phyloP scores from a whole-genome alignment of 2,797 vertebrate species.

The Spinus pinus region DNA sequence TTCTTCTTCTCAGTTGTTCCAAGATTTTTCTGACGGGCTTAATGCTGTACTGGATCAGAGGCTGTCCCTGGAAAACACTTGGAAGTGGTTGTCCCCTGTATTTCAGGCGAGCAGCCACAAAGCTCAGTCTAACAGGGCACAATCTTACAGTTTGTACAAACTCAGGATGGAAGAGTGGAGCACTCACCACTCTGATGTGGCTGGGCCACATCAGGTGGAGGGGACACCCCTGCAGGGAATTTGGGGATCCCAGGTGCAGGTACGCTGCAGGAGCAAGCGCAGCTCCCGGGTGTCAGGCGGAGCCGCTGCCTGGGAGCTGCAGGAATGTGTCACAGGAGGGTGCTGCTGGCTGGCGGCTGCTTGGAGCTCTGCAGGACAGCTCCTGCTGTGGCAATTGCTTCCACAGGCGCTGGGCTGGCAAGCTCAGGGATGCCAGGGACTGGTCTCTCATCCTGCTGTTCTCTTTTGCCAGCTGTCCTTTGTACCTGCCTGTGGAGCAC shows the following conservation, averaged over 20 bases:
- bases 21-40: neutral
- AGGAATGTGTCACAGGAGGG: neutral
- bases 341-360: constrained; percentile 8
- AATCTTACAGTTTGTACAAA: constrained; percentile 72
- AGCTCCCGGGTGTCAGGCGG: neutral
- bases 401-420: neutral
- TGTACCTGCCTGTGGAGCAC: neutral
- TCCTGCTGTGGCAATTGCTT: neutral
- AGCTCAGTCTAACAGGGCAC: constrained; percentile 50
- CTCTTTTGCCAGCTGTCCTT: neutral
- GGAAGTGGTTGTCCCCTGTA: neutral
- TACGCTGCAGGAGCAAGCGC: neutral
- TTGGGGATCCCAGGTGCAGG: neutral
- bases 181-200: constrained; percentile 69
- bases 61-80: neutral
- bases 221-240: neutral
- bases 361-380: neutral
- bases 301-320: neutral
- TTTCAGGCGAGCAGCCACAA: constrained; percentile 75
- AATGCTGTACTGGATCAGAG: neutral
- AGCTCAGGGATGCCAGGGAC: neutral
- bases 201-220: constrained; percentile 71
- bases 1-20: neutral
- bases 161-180: constrained; percentile 67
- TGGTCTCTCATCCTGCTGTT: neutral